Conservation (phyloP, 2,797 vertebrate genomes). For the Hephaestus fuliginosus region DNA sequence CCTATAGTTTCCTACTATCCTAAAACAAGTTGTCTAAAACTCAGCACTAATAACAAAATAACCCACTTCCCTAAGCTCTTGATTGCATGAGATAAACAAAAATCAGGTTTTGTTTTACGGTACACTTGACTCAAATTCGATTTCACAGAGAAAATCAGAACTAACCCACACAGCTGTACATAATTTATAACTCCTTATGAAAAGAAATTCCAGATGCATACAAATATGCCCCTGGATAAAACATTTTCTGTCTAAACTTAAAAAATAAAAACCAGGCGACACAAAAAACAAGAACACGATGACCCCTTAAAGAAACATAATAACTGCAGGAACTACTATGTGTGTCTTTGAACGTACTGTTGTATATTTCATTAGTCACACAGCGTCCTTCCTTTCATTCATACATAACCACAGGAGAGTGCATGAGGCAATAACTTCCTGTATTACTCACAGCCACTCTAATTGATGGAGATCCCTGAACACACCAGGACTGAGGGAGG, state of each 20-base stretch:
- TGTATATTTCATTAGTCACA: neutral
- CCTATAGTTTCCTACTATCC: neutral
- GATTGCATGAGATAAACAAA: neutral
- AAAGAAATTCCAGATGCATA: neutral
- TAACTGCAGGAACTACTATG: neutral
- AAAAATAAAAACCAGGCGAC: neutral
- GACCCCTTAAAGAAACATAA: neutral
- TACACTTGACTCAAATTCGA: conserved; percentile 1
- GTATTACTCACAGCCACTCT: conserved; percentile 86
- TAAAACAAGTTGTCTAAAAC: neutral
- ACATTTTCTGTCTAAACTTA: neutral
- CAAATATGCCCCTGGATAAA: neutral
- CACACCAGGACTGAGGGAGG: conserved; percentile 82
- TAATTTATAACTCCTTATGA: neutral
- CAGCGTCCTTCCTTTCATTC: neutral
- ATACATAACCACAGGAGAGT: neutral
- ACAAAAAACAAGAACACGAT: neutral
- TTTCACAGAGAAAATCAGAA: neutral
- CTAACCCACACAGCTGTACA: conserved; percentile 15
- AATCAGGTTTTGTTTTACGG: neutral
- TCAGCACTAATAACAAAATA: too few species aligned
- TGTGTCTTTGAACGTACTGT: neutral
- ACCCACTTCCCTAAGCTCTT: neutral
- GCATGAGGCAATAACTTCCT: neutral
- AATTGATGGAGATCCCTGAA: conserved; percentile 86